These are phyloP conservation scores for Pseudomugil tenellus DNA, from an alignment of 2,797 vertebrate genomes.

Conservation along the genomic window DNA sequence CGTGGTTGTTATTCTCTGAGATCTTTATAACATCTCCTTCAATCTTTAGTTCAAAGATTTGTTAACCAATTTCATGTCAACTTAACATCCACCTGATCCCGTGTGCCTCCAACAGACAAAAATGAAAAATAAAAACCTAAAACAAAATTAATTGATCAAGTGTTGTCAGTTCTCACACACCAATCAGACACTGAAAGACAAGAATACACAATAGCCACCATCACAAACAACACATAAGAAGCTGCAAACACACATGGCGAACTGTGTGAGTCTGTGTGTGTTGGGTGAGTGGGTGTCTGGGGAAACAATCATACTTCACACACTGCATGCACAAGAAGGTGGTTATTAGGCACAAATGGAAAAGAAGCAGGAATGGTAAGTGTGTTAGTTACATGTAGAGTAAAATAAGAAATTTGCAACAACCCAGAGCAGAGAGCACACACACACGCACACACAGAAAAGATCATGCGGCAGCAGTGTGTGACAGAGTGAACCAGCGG, in stretches of 20 bases:
- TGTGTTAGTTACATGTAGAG: constrained; percentile 55
- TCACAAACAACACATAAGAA: constrained; percentile 65
- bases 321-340: constrained; percentile 50
- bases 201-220: constrained; percentile 55
- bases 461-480: constrained; percentile 50
- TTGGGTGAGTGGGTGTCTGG: constrained; percentile 17
- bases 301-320: constrained; percentile 50
- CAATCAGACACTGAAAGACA: constrained; percentile 54
- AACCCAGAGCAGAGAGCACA: constrained; percentile 60
- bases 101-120: constrained; percentile 68
- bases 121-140: constrained; percentile 40
- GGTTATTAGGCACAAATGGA: constrained; percentile 60
- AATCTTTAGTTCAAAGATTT: background rate
- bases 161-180: constrained; percentile 78
- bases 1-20: background rate
- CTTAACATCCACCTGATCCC: constrained; percentile 74
- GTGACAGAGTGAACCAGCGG: constrained; percentile 28
- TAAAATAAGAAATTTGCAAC: constrained; percentile 41
- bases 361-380: constrained; percentile 60
- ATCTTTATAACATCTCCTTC: background rate
- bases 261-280: constrained; percentile 35
- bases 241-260: constrained; percentile 44
- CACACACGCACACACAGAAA: constrained; percentile 25
- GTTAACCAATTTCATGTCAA: background rate
- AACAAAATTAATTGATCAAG: constrained; percentile 59